A percentile compares a stretch with the other conserved stretches of the same genome.
phyloP scores from a whole-genome alignment of 2,797 vertebrate species.

The Erpetoichthys calabaricus region DNA sequence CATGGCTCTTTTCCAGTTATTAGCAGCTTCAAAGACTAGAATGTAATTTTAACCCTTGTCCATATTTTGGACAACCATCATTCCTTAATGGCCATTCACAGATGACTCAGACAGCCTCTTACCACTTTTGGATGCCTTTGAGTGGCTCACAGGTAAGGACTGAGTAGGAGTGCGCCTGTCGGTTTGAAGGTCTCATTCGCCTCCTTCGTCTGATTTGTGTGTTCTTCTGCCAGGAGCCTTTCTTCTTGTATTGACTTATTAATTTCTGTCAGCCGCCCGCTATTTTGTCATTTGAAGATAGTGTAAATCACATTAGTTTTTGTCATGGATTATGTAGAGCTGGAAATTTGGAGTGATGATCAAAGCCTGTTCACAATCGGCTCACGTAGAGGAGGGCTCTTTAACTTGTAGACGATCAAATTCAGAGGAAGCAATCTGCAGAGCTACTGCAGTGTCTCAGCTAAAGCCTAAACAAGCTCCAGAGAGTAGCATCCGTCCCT shows the following conservation, averaged over 20 bases:
- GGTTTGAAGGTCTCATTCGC: slow-evolving; percentile 46
- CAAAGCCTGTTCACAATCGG: slow-evolving; percentile 75
- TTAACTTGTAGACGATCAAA: slow-evolving; percentile 65
- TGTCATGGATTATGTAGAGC: slow-evolving; percentile 82
- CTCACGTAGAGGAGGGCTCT: slow-evolving; percentile 66
- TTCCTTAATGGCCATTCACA: no score
- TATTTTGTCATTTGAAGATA: slow-evolving; percentile 83
- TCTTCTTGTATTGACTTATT: slow-evolving; percentile 61
- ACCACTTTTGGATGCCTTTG: no score
- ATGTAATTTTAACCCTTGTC: no score
- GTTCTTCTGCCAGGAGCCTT: slow-evolving; percentile 54
- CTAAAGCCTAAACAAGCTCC: no score
- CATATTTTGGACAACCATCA: no score
- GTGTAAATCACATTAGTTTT: slow-evolving; percentile 90
- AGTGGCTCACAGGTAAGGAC: no score
- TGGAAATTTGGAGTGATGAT: slow-evolving; percentile 73
- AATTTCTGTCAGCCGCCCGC: slow-evolving; percentile 74
- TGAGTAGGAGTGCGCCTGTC: slow-evolving; percentile 21
- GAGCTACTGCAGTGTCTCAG: no score
- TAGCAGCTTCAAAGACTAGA: no score
- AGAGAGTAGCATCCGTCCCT: no score
- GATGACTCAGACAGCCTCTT: no score
- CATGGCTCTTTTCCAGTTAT: no score
- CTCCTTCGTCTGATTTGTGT: slow-evolving; percentile 39
- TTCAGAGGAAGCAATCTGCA: slow-evolving; percentile 44